Evolutionary conservation across 2,113 vertebrate species (phyloP), one percentile per base, ranked within the genome.

Genomic region (Cebus imitator): DNA sequence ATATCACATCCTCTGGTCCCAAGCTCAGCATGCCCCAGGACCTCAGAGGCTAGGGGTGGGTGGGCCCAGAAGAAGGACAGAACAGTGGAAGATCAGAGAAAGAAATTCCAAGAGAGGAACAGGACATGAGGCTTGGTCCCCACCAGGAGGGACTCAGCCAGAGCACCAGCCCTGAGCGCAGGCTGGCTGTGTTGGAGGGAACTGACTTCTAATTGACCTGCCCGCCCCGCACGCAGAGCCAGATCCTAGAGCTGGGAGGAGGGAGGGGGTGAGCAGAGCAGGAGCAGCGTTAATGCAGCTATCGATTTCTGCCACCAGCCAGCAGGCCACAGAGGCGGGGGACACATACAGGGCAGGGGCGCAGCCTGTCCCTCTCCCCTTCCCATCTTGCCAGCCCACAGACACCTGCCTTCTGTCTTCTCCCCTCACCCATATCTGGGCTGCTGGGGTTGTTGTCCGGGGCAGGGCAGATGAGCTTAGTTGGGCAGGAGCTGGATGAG

Each of bases 181-280:
- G 87, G 79, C 96, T 0, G 30, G 84, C 89, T 52, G 66, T 87
- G 96, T 93, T 58, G 40, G 94, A 98, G 81, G 91, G 95, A 97
- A 93, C 96, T 97, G 98, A 98, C 98, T 98, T 98, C 94, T 97
- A 97, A 98, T 97, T 98, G 98, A 98, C 98, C 98, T 97, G 96
- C 95, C 90, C 35, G 16, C 96, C 97, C 97, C 17, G 90, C 95
- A 90, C 11, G 27, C 96, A 95, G 90, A 92, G 96, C 90, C 92
- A 76, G 96, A 96, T 95, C 96, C 96, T 76, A 82, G 85, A 96
- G 79, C 97, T 85, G 82, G 58, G 84, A 30, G 93, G 84, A 68
- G 87, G 96, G 94, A 43, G 68, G 88, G 95, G 90, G 76, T 8
- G 94, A 95, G 82, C 43, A n/a, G 87, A 97, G 97, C 95, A 64